Evolutionary conservation across 2,797 vertebrate species (phyloP).

Genomic region (Sebastes itinus): DNA sequence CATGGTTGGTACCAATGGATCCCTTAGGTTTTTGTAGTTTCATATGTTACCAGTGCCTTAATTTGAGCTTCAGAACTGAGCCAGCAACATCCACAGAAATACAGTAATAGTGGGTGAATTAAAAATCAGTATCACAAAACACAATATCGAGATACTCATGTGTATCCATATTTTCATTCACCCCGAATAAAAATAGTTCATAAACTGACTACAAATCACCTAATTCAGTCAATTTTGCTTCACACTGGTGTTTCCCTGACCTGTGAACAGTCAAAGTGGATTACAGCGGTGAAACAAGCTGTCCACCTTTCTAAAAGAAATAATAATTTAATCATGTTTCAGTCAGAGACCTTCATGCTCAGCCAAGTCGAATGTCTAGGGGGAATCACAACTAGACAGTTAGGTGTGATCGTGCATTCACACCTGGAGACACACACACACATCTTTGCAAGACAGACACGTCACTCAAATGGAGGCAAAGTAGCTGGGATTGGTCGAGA

Average conservation of each 20-base stretch:
- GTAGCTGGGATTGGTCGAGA: constrained; percentile 1
- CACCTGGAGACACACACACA: neutral
- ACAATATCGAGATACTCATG: too few species aligned
- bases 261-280: neutral
- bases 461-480: neutral
- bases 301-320: neutral
- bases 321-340: constrained; percentile 10
- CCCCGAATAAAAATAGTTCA: too few species aligned
- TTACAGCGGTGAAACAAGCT: neutral
- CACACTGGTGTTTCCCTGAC: neutral
- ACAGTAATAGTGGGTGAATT: too few species aligned
- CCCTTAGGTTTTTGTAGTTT: too few species aligned
- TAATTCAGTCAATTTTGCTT: neutral
- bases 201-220: neutral
- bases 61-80: too few species aligned
- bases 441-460: neutral
- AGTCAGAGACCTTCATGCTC: neutral
- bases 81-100: too few species aligned
- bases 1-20: too few species aligned
- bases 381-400: neutral
- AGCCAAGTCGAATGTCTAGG: neutral
- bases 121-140: too few species aligned
- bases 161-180: too few species aligned
- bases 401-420: constrained; percentile 18
- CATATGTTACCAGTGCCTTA: too few species aligned